These are phyloP conservation scores for Metridium senile DNA, from an alignment of 92 coral and sea anemone species.

Conservation along the genomic window DNA sequence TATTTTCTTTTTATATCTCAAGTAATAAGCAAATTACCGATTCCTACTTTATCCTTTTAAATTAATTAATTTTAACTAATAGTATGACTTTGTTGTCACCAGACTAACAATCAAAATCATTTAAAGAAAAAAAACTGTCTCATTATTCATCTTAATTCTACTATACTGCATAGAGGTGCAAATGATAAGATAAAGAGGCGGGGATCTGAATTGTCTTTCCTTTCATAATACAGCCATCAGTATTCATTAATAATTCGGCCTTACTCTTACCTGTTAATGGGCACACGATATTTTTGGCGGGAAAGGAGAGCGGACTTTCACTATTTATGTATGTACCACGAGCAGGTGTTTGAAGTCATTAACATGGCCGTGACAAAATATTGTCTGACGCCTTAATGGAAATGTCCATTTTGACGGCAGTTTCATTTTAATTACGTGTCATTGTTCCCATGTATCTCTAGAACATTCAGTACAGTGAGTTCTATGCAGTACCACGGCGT, in stretches of 20 bases:
- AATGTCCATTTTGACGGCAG: conserved; percentile 15
- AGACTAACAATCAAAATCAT: not conserved
- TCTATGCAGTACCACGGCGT: not conserved
- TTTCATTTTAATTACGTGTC: conserved; percentile 29
- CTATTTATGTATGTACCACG: not conserved
- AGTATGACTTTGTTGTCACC: not conserved
- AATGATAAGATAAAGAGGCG: conserved; percentile 9
- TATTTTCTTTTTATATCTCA: no score
- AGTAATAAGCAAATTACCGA: no score
- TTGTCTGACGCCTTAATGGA: conserved; percentile 34
- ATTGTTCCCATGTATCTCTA: not conserved
- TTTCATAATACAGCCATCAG: not conserved
- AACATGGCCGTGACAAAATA: conserved; percentile 30
- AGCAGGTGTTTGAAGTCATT: conserved; percentile 35
- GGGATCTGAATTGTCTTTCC: not conserved
- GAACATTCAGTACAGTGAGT: not conserved
- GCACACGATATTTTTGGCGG: not conserved
- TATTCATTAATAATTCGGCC: not conserved
- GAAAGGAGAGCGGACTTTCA: not conserved
- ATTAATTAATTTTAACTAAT: no score
- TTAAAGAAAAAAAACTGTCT: not conserved
- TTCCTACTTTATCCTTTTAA: no score
- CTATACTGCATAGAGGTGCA: not conserved
- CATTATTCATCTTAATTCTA: not conserved
- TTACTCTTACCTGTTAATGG: not conserved